Conservation (phyloP, 2,113 vertebrate species). For the Columba janthina region DNA sequence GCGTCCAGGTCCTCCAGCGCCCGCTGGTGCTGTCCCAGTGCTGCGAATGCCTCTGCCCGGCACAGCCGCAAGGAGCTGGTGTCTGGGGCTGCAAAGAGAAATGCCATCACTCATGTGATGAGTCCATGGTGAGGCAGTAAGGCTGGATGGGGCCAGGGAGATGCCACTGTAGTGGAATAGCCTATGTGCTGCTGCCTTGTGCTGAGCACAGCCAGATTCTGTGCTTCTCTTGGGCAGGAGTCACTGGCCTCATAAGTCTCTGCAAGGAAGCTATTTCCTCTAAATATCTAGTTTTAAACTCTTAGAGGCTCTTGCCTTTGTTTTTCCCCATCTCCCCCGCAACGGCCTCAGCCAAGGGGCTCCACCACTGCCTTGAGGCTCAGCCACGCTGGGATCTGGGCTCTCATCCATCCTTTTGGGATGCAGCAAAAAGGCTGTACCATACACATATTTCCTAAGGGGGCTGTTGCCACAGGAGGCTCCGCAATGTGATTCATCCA, state of each 20-base stretch:
- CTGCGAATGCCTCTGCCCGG: constrained; percentile 76
- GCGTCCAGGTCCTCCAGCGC: constrained; percentile 82
- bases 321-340: neutral
- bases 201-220: neutral
- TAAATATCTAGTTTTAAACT: neutral
- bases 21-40: constrained; percentile 64
- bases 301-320: neutral
- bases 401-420: neutral
- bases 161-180: accelerated
- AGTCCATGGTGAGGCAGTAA: accelerated
- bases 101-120: accelerated
- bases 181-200: accelerated
- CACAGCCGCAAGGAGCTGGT: constrained; percentile 74
- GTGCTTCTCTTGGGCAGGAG: neutral
- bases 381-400: neutral
- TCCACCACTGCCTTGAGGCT: neutral
- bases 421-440: neutral
- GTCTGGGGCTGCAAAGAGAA: constrained; percentile 71
- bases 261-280: neutral
- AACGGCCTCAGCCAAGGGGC: neutral
- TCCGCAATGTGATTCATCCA: neutral
- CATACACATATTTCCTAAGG: accelerated
- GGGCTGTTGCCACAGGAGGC: neutral
- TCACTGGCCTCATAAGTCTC: neutral
- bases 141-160: neutral